A percentile compares a stretch with the other conserved stretches of the same genome.
phyloP scores from a whole-genome alignment of 2,888 invertebrate genomes.

The Drosophila lutescens region DNA sequence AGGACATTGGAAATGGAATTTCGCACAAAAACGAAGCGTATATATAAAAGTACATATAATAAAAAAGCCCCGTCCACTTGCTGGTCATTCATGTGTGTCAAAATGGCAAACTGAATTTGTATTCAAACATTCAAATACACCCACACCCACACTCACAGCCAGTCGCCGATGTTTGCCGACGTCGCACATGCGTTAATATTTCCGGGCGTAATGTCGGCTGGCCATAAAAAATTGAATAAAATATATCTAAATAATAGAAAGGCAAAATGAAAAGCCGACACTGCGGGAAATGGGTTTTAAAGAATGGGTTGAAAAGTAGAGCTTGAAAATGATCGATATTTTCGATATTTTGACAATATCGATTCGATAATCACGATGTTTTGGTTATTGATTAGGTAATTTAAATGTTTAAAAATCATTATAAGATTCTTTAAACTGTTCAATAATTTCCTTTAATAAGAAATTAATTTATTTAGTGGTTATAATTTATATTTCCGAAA shows the following conservation, averaged over 20 bases:
- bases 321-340: too few relatives aligned
- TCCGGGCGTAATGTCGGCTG: slow-evolving; percentile 66
- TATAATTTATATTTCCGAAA: too few relatives aligned
- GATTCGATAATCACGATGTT: too few relatives aligned
- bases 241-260: slow-evolving; percentile 41
- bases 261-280: slow-evolving; percentile 7
- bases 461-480: too few relatives aligned
- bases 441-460: too few relatives aligned
- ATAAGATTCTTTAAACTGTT: too few relatives aligned
- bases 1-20: slow-evolving; percentile 37
- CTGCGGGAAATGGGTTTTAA: slow-evolving; percentile 8
- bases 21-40: slow-evolving; percentile 1
- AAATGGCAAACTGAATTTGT: slow-evolving; percentile 77
- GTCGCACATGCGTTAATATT: slow-evolving; percentile 79
- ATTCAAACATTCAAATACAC: slow-evolving; percentile 72
- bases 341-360: too few relatives aligned
- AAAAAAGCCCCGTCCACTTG: slow-evolving; percentile 43
- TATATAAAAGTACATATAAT: neutral
- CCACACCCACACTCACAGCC: slow-evolving; percentile 32
- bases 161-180: slow-evolving; percentile 28
- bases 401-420: too few relatives aligned
- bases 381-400: too few relatives aligned
- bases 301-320: too few relatives aligned
- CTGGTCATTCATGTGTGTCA: slow-evolving; percentile 79
- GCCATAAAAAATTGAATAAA: slow-evolving; percentile 62